Conservation (phyloP, 2,888 invertebrate species). For the Molorchus minor region DNA sequence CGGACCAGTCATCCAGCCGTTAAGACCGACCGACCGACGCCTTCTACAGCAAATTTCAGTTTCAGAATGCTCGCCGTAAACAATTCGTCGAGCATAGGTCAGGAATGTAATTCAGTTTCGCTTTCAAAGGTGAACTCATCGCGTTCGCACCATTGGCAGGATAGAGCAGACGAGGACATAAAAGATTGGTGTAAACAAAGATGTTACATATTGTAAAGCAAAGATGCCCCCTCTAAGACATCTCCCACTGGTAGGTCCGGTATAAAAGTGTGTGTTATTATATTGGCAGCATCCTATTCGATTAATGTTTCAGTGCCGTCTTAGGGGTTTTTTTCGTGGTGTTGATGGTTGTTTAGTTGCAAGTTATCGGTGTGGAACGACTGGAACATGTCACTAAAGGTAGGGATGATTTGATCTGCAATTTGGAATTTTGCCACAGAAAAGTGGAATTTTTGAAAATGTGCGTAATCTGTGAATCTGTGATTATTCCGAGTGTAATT, state of each 20-base stretch:
- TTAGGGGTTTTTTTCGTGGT: slow-evolving; percentile 46
- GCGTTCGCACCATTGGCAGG: slow-evolving; percentile 8
- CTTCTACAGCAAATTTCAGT: too few species aligned
- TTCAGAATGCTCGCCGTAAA: too few species aligned
- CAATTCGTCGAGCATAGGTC: too few species aligned
- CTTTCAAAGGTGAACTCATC: slow-evolving; percentile 17
- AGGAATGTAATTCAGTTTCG: slow-evolving; percentile 18
- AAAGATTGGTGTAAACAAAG: slow-evolving; percentile 25
- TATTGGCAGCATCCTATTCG: slow-evolving; percentile 57
- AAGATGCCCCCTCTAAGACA: slow-evolving; percentile 54
- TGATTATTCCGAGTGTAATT: neutral
- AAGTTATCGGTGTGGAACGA: slow-evolving; percentile 29
- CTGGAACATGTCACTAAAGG: slow-evolving; percentile 45
- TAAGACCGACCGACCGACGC: too few species aligned
- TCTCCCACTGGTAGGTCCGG: slow-evolving; percentile 55
- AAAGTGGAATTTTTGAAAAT: neutral
- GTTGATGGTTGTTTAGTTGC: slow-evolving; percentile 40
- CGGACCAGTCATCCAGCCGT: too few species aligned
- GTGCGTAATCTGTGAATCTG: slow-evolving; percentile 5
- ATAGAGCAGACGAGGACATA: slow-evolving; percentile 17
- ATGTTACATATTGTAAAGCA: slow-evolving; percentile 55
- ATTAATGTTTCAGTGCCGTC: slow-evolving; percentile 50
- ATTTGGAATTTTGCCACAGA: neutral
- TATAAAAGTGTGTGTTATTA: slow-evolving; percentile 58
- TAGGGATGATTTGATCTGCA: slow-evolving; percentile 32